Conservation (phyloP, 2,888 invertebrate species). For the Eupithecia pulchellata region DNA sequence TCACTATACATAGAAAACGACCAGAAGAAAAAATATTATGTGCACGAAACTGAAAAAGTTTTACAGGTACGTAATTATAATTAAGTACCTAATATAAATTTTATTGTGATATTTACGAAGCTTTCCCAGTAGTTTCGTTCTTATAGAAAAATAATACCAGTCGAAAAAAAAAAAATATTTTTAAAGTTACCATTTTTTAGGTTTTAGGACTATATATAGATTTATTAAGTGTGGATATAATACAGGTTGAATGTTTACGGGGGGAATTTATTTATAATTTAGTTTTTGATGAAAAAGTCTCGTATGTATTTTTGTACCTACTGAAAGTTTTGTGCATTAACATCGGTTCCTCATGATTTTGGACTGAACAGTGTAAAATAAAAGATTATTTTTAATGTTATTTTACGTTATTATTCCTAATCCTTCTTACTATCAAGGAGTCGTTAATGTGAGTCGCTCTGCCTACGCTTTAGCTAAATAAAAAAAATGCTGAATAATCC, state of each 20-base stretch:
- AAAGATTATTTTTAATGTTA: not conserved
- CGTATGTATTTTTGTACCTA: not conserved
- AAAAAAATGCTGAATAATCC: no score
- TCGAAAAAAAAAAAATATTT: not conserved
- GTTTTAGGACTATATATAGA: not conserved
- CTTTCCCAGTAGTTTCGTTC: not conserved
- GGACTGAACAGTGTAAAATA: slow-evolving; percentile 3
- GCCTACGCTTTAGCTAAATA: no score
- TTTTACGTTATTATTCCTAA: not conserved
- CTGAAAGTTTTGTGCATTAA: not conserved
- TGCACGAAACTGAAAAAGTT: not conserved
- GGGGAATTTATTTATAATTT: slow-evolving; percentile 5
- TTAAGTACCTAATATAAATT: not conserved
- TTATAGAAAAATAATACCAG: not conserved
- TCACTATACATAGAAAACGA: no score
- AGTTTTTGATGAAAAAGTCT: not conserved
- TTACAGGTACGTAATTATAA: not conserved
- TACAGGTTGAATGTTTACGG: not conserved
- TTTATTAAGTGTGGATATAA: not conserved
- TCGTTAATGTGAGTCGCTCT: no score
- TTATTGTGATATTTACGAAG: not conserved
- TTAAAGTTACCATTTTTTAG: not conserved
- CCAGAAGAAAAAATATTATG: no score
- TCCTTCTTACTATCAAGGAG: no score
- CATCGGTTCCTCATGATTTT: not conserved